Evolutionary conservation across 2,888 invertebrate species (phyloP), one percentile per base, ranked within the genome.

Genomic region (Phymatocera aterrima): DNA sequence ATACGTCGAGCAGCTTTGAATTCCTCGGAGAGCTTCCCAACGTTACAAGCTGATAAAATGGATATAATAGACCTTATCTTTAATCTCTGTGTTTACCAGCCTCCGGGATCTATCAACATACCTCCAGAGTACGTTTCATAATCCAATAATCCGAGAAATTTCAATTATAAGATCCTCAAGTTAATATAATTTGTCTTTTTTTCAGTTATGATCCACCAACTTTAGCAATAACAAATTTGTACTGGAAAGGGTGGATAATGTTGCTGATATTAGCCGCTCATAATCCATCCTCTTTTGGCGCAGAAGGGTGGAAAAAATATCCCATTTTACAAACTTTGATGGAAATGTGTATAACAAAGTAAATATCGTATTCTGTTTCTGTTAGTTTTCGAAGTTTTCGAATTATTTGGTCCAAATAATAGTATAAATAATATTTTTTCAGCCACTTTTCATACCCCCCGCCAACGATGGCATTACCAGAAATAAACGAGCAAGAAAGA

Each of bases 301-400:
- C 94, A 82, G 92, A 95, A 77, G 97, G 96, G 46, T 98, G 98
- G 95, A 94, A 95, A 85, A 95, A 95, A 83, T 99, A 98, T 92
- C 97, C 98, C 21, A 98, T 96, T 70, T 93, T 99, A 82, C 93
- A 96, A 81, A 95, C 95, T 85, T 93, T 99, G 82, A 98, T 99
- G 94, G 98, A 99, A 92, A 97, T 97, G 95, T 97, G 97, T 85
- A 99, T 99, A 88, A 99, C 98, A 10, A 97, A 96, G 95, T 96
- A 88, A 91, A 93, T 91, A 54, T 65, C 65, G 78, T 65, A 34
- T 28, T n/a, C 15, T 40, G 15, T 70, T 65, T 34, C n/a, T 0
- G 3, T 8, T 40, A 75, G 15, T 79, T 28, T 15, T 48, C 8
- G n/a, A 65, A 57, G 0, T 28, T 54, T 8, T 74, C 70, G 12